Evolutionary conservation across 2,797 vertebrate species (phyloP).

Genomic region (Coreius guichenoti): DNA sequence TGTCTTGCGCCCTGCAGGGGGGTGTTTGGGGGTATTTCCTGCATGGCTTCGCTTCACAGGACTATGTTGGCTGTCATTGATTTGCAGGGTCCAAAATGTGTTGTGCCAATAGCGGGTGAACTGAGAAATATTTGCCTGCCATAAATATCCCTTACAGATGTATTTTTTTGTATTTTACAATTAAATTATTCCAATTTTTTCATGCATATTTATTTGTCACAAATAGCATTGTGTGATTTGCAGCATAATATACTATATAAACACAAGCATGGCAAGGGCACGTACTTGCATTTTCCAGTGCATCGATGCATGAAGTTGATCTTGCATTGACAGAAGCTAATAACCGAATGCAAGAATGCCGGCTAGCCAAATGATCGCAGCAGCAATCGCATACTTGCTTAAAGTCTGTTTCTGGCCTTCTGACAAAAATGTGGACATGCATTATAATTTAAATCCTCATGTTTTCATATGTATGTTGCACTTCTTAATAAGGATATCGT

Average conservation of each 20-base stretch:
- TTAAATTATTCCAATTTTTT: not conserved
- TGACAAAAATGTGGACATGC: not conserved
- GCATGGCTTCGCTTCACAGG: conserved; percentile 15
- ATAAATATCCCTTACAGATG: not conserved
- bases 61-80: not conserved
- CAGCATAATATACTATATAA: not conserved
- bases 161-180: not conserved
- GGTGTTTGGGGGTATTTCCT: not conserved
- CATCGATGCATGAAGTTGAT: not conserved
- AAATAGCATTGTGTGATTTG: not conserved
- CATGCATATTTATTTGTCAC: not conserved
- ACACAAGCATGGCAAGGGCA: not conserved
- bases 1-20: not conserved
- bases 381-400: not conserved
- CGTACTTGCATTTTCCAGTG: not conserved
- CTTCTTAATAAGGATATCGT: not conserved
- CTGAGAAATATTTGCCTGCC: not conserved
- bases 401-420: not conserved
- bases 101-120: not conserved
- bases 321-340: not conserved
- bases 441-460: not conserved
- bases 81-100: conserved; percentile 15
- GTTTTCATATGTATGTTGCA: not conserved
- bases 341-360: not conserved
- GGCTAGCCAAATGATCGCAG: not conserved